Conservation (phyloP, 30 jellyfish, hydroid and myxozoan species). For the Turritopsis rubra region DNA sequence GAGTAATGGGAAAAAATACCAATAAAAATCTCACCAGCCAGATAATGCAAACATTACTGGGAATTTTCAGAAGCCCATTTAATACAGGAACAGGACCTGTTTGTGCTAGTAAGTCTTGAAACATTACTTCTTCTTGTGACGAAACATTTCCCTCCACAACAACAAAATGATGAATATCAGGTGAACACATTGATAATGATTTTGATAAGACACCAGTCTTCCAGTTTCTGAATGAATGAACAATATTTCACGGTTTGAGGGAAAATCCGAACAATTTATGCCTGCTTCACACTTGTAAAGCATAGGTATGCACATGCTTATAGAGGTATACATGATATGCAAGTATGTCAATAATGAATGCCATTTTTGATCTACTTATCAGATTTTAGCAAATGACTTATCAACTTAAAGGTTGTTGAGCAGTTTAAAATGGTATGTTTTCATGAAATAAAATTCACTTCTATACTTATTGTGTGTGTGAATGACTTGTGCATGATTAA, state of each 20-base stretch:
- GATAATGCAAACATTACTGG: not conserved
- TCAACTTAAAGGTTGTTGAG: too few species aligned
- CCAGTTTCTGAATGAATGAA: not conserved
- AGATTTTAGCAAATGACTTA: too few species aligned
- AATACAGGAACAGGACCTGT: not conserved
- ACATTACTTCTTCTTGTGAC: not conserved
- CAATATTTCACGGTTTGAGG: not conserved
- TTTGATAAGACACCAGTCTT: not conserved
- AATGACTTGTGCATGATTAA: too few species aligned
- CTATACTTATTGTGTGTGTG: too few species aligned
- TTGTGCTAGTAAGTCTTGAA: not conserved
- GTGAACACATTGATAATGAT: not conserved
- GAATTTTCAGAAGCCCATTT: not conserved
- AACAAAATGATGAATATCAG: not conserved
- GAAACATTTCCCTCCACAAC: conserved; percentile 15
- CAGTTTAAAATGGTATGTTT: too few species aligned
- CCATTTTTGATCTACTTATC: too few species aligned
- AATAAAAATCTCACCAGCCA: not conserved
- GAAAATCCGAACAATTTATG: too few species aligned
- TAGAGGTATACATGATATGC: too few species aligned
- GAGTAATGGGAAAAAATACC: not conserved
- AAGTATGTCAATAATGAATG: too few species aligned
- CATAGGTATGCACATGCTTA: too few species aligned
- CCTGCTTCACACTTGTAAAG: too few species aligned
- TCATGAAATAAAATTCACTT: too few species aligned